Percentiles rank a stretch among this genome's conserved stretches.
phyloP scores from a whole-genome alignment of 2,888 invertebrate species.

The Folsomia manolachei region DNA sequence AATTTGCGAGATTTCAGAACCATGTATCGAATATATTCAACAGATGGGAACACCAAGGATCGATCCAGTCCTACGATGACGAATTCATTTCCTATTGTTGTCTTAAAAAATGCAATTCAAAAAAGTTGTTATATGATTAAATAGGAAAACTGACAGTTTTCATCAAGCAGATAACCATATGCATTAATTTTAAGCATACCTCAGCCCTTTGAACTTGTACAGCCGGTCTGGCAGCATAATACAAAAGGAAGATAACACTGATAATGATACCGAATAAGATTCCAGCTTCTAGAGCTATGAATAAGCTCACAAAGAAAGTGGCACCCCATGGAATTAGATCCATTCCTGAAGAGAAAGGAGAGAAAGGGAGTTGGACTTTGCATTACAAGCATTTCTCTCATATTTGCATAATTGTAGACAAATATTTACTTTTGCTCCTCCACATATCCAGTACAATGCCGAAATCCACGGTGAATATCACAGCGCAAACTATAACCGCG shows the following conservation, averaged over 20 bases:
- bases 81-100: constrained; percentile 46
- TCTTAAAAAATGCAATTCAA: constrained; percentile 30
- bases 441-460: constrained; percentile 67
- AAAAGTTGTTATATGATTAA: background rate
- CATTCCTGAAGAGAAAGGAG: constrained; percentile 72
- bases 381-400: background rate
- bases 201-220: constrained; percentile 72
- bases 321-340: constrained; percentile 80
- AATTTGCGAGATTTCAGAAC: constrained; percentile 71
- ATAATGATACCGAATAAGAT: constrained; percentile 78
- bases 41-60: constrained; percentile 84
- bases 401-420: too few species aligned
- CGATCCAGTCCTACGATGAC: constrained; percentile 55
- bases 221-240: constrained; percentile 82
- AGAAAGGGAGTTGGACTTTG: too few species aligned
- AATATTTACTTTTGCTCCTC: constrained; percentile 74
- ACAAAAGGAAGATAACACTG: constrained; percentile 78
- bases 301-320: constrained; percentile 80
- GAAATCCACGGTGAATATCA: constrained; percentile 63
- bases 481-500: constrained; percentile 82
- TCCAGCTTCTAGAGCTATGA: constrained; percentile 80
- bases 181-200: constrained; percentile 57
- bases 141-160: background rate
- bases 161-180: background rate
- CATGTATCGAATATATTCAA: constrained; percentile 79